Evolutionary conservation across 1,140 invertebrate species (phyloP), one percentile per base, ranked within the genome.

Genomic region (Formica exsecta): DNA sequence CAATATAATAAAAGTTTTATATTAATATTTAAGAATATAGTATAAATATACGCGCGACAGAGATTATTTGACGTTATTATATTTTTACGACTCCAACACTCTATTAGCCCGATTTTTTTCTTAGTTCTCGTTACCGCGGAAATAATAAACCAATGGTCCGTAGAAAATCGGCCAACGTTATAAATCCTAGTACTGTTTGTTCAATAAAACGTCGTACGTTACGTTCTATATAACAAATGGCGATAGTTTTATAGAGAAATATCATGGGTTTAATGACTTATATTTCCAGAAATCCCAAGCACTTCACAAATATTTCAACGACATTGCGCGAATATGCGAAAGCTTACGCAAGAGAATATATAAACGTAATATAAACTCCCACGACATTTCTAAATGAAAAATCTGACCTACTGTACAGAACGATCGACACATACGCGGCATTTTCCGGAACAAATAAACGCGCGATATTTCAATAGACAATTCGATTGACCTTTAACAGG

Each of bases 81-180:
- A 22, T 29, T 65, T 80, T 80, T 54, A 68, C 16, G 64, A 25
- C 41, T 29, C 29, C 29, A 66, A 54, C 13, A 66, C 25, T 66
- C 76, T 38, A 51, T 6, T 66, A 11, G 41, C 54, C 51, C 7
- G 22, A 71, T 74, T 83, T 83, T 83, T 83, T 83, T 25, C 68
- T 48, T 48, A 6, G 13, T 19, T 44, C 11, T 59, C 51, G 66
- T 71, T 71, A 73, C 3, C 54, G 68, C 68, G 68, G 25, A 74
- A 83, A 83, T 83, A 74, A 83, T 83, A 83, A 83, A 61, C 68
- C 38, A 83, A 83, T 74, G 79, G 25, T 74, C 79, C 79, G 68
- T 36, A 38, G 79, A 83, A 83, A 83, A 83, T 83, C 79, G 79
- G 68, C 54, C 57, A 83, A 57, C 54, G 25, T 83, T 73, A 73